phyloP scores from a whole-genome alignment of 35 echinoderm and acorn worm genomes.

The Acanthaster planci region DNA sequence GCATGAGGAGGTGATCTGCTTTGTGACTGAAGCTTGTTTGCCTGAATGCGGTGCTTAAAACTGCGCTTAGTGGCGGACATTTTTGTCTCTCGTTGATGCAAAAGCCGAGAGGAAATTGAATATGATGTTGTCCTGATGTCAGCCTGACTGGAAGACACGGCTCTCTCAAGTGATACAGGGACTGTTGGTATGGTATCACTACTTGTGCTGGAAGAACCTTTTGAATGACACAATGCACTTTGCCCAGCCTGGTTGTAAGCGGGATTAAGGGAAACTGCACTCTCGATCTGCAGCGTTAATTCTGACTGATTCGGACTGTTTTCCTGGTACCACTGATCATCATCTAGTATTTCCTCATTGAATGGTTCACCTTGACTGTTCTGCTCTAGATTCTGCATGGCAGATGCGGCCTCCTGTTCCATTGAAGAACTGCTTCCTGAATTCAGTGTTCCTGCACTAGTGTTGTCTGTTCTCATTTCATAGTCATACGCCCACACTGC shows the following conservation, averaged over 20 bases:
- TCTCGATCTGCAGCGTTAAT: background rate
- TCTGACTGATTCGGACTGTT: background rate
- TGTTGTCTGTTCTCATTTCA: background rate
- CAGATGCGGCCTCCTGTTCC: background rate
- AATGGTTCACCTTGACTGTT: background rate
- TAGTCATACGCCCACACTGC: background rate
- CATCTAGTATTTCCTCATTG: background rate
- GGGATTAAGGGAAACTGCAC: background rate
- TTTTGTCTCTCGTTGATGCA: too few species aligned
- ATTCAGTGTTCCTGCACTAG: background rate
- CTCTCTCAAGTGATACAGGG: background rate
- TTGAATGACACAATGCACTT: background rate
- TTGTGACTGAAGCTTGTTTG: too few species aligned
- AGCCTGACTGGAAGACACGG: background rate
- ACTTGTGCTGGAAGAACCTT: background rate
- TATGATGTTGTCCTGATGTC: background rate
- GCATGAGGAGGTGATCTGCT: too few species aligned
- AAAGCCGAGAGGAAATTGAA: background rate
- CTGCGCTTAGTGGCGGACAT: too few species aligned
- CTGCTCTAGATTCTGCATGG: background rate
- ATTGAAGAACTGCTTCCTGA: background rate
- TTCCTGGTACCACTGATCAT: background rate
- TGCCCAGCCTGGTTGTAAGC: slow-evolving; percentile 4
- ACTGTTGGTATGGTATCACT: background rate
- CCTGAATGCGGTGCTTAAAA: too few species aligned